These are phyloP conservation scores for Pandemis corylana DNA, from an alignment of 2,888 invertebrate species.

Conservation along the genomic window DNA sequence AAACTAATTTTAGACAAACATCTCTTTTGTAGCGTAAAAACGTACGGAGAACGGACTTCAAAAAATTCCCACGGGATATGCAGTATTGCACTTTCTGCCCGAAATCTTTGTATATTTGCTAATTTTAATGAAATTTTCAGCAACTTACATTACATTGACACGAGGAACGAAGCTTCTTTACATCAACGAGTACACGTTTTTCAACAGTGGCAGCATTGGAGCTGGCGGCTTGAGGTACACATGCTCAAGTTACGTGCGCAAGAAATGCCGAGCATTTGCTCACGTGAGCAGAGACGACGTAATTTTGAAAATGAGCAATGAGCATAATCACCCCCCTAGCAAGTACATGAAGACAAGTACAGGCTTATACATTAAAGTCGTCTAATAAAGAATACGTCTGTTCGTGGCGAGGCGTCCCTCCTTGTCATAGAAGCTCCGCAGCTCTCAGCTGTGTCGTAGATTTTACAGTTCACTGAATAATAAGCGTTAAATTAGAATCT, in stretches of 20 bases:
- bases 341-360: background rate
- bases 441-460: too few relatives aligned
- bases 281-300: conserved; percentile 52
- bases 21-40: too few relatives aligned
- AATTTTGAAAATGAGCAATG: conserved; percentile 42
- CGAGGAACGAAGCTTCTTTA: conserved; percentile 54
- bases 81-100: too few relatives aligned
- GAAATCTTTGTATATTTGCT: too few relatives aligned
- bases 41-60: too few relatives aligned
- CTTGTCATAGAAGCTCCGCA: too few relatives aligned
- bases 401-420: too few relatives aligned
- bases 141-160: conserved; percentile 48
- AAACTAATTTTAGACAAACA: too few relatives aligned
- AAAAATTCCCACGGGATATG: too few relatives aligned
- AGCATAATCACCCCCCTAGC: conserved; percentile 46
- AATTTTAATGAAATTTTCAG: conserved; percentile 43
- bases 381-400: too few relatives aligned
- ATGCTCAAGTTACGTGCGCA: conserved; percentile 55
- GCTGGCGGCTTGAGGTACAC: conserved; percentile 58
- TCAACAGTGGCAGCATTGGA: conserved; percentile 52
- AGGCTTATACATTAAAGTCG: conserved; percentile 18
- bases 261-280: conserved; percentile 57
- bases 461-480: too few relatives aligned
- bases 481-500: too few relatives aligned
- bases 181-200: conserved; percentile 57